Conservation (phyloP, 1,140 invertebrate species). For the Drosophila jambulina region DNA sequence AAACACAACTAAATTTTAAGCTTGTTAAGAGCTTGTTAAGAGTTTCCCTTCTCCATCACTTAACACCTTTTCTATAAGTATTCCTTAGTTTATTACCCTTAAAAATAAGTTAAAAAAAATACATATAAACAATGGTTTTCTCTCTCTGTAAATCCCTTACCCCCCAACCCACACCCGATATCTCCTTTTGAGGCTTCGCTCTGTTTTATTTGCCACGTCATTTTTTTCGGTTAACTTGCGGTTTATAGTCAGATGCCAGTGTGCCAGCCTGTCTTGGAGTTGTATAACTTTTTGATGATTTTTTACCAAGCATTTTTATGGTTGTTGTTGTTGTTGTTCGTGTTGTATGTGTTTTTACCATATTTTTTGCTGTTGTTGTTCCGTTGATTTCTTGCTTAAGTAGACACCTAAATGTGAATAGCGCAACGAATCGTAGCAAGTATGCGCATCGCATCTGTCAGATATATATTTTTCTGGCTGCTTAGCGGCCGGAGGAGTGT, state of each 20-base stretch:
- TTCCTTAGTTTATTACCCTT: background rate
- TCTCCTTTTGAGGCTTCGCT: conserved; percentile 58
- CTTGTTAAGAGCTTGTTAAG: no score
- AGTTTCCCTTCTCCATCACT: no score
- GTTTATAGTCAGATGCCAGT: conserved; percentile 59
- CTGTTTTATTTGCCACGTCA: conserved; percentile 81
- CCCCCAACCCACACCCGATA: conserved; percentile 14
- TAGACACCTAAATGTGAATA: conserved; percentile 84
- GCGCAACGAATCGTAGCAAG: conserved; percentile 79
- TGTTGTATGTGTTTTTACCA: conserved; percentile 32
- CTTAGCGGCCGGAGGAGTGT: conserved; percentile 68
- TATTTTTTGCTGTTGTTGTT: conserved; percentile 27
- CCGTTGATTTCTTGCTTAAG: conserved; percentile 71
- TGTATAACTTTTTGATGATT: conserved; percentile 80
- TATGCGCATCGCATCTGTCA: conserved; percentile 79
- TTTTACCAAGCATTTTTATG: conserved; percentile 47
- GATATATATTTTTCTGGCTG: conserved; percentile 78
- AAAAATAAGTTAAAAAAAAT: background rate
- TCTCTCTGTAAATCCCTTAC: conserved; percentile 15
- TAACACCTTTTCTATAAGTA: background rate
- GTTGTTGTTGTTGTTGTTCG: conserved; percentile 42
- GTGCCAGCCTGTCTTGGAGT: conserved; percentile 50
- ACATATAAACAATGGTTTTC: background rate
- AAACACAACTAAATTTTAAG: no score
- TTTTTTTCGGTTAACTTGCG: conserved; percentile 67